phyloP scores from a whole-genome alignment of 1,140 invertebrate species.

The Doryteuthis pealeii region DNA sequence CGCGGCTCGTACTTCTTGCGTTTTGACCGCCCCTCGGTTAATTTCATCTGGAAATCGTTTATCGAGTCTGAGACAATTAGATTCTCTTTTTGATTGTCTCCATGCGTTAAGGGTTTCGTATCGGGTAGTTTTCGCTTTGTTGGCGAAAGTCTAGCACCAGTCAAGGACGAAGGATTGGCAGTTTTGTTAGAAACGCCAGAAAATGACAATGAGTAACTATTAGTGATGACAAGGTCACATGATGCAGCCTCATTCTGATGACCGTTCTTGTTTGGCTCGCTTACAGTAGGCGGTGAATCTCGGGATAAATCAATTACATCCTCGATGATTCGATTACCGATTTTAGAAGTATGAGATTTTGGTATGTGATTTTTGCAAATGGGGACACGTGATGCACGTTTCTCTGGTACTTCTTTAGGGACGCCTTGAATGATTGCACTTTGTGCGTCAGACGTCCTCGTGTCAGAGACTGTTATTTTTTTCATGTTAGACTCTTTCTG shows the following conservation, averaged over 20 bases:
- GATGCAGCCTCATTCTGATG: background rate
- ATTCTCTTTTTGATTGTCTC: slow-evolving; percentile 8
- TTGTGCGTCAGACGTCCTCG: too few species aligned
- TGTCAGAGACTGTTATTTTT: background rate
- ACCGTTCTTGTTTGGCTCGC: too few species aligned
- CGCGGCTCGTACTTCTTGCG: slow-evolving; percentile 6
- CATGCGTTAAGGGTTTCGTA: background rate
- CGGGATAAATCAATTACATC: slow-evolving; percentile 7
- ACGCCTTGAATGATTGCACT: too few species aligned
- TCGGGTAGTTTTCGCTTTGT: background rate
- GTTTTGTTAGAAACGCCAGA: background rate
- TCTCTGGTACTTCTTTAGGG: too few species aligned
- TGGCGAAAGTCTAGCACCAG: background rate
- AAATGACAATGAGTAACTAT: background rate
- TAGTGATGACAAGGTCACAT: slow-evolving; percentile 6
- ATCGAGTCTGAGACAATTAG: background rate
- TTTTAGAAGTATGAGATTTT: background rate
- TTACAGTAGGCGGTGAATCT: background rate
- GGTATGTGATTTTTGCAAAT: too few species aligned
- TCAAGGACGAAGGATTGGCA: background rate
- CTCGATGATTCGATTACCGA: background rate
- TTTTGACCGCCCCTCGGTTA: background rate
- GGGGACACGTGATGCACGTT: too few species aligned
- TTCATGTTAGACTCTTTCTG: background rate
- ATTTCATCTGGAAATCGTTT: background rate